Evolutionary conservation across 2,888 invertebrate genomes (phyloP).

Genomic region (Rotaria magnacalcarata): DNA sequence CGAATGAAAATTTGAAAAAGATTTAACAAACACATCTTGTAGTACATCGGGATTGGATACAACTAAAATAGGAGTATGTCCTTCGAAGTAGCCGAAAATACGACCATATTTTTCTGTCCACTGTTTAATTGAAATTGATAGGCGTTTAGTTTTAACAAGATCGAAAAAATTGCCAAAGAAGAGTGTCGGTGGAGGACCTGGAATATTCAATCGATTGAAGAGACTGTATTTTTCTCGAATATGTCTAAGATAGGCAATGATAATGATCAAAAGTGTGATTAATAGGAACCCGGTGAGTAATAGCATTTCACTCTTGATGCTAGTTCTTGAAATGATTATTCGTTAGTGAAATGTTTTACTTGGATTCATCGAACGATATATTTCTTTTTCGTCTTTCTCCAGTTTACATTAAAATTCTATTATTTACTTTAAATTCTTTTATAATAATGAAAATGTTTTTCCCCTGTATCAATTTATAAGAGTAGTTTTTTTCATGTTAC

Average conservation of each 20-base stretch:
- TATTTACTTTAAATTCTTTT: too few relatives aligned
- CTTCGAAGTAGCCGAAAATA: not conserved
- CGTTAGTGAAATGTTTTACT: too few relatives aligned
- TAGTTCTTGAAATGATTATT: too few relatives aligned
- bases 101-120: slow-evolving; percentile 9
- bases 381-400: too few relatives aligned
- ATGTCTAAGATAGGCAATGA: not conserved
- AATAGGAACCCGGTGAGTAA: too few relatives aligned
- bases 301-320: too few relatives aligned
- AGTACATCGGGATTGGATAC: not conserved
- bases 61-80: not conserved
- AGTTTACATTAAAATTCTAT: too few relatives aligned
- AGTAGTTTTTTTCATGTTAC: too few relatives aligned
- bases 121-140: not conserved
- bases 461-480: too few relatives aligned
- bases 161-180: not conserved
- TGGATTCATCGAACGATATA: too few relatives aligned
- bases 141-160: not conserved
- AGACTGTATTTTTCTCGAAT: not conserved
- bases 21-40: slow-evolving; percentile 5
- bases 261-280: too few relatives aligned
- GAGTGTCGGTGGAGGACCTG: not conserved
- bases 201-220: not conserved
- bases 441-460: too few relatives aligned
- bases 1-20: slow-evolving; percentile 5